Percentiles rank a stretch among this genome's conserved stretches.
These are phyloP conservation scores for Papilio demoleus DNA, from an alignment of 2,888 invertebrate species.

Conservation along the genomic window DNA sequence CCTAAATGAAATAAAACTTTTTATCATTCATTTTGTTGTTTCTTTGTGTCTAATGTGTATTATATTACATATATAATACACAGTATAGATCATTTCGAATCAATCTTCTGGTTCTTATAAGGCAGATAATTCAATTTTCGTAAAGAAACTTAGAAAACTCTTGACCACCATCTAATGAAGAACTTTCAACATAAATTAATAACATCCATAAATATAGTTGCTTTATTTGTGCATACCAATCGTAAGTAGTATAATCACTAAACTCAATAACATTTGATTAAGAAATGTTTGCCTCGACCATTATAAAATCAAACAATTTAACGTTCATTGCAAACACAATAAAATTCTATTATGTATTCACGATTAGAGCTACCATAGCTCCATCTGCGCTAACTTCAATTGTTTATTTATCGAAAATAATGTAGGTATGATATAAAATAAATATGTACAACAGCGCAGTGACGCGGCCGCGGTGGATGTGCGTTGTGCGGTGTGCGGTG, in stretches of 20 bases:
- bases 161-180: no score
- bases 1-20: not conserved
- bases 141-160: no score
- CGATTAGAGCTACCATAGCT: slow-evolving; percentile 45
- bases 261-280: slow-evolving; percentile 9
- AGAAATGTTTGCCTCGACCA: slow-evolving; percentile 31
- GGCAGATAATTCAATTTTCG: no score
- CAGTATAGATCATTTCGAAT: no score
- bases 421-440: slow-evolving; percentile 66
- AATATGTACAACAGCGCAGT: slow-evolving; percentile 62
- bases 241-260: slow-evolving; percentile 1
- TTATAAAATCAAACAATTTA: slow-evolving; percentile 35
- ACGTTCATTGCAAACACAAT: slow-evolving; percentile 41
- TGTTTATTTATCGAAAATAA: slow-evolving; percentile 68
- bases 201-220: no score
- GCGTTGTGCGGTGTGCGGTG: slow-evolving; percentile 52
- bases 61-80: not conserved
- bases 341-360: slow-evolving; percentile 47
- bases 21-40: not conserved
- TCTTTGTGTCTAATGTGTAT: not conserved
- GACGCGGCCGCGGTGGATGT: slow-evolving; percentile 40
- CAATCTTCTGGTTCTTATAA: no score
- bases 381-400: slow-evolving; percentile 58
- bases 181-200: no score
- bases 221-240: no score